These are phyloP conservation scores for Pyrrhia umbra DNA, from an alignment of 2,888 invertebrate genomes.

Conservation along the genomic window DNA sequence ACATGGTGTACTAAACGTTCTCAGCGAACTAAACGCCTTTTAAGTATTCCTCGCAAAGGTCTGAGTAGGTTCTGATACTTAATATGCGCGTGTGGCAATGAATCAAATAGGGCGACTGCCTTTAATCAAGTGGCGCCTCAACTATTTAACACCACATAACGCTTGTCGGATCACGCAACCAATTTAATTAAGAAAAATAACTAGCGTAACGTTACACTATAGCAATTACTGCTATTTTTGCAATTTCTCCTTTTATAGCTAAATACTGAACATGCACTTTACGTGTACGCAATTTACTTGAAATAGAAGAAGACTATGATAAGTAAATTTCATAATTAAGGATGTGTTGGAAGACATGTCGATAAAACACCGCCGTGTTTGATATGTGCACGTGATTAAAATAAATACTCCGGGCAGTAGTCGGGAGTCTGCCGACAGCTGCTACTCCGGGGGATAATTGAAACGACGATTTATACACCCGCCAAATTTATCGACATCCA, in stretches of 20 bases:
- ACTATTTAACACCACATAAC: conserved; percentile 44
- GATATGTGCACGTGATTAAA: conserved; percentile 85
- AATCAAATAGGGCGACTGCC: conserved; percentile 46
- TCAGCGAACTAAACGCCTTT: conserved; percentile 45
- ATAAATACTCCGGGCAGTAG: conserved; percentile 86
- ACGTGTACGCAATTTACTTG: conserved; percentile 18
- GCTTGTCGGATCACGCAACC: conserved; percentile 50
- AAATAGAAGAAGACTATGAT: conserved; percentile 32
- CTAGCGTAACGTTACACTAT: conserved; percentile 21
- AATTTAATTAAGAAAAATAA: conserved; percentile 57
- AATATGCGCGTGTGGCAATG: conserved; percentile 48
- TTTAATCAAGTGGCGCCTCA: conserved; percentile 56
- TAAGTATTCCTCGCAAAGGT: conserved; percentile 54
- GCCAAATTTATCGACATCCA: conserved; percentile 87
- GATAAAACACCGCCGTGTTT: conserved; percentile 76
- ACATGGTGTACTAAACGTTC: conserved; percentile 46
- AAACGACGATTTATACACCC: conserved; percentile 88
- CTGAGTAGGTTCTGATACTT: conserved; percentile 35
- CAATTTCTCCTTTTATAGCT: conserved; percentile 32
- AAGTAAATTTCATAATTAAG: conserved; percentile 76
- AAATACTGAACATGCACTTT: conserved; percentile 18
- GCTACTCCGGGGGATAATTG: conserved; percentile 87
- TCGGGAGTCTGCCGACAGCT: conserved; percentile 81
- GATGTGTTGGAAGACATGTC: conserved; percentile 73
- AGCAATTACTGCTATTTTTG: conserved; percentile 28